Evolutionary conservation across 2,888 invertebrate genomes (phyloP).

Genomic region (Ametastegia equiseti): DNA sequence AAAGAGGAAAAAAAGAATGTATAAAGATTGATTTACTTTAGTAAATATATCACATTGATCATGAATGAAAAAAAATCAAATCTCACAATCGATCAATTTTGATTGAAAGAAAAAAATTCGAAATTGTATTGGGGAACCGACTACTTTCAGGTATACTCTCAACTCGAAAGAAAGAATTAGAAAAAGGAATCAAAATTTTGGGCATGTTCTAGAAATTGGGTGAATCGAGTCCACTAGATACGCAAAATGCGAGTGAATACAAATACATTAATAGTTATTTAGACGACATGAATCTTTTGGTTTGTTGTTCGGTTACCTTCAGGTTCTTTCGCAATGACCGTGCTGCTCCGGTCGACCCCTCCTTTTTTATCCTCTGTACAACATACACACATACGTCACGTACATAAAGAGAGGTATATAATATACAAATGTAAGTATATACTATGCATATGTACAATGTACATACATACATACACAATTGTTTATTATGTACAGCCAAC

Average conservation of each 20-base stretch:
- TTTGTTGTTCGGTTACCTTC: conserved; percentile 83
- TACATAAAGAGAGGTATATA: conserved; percentile 66
- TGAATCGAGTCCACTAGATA: neutral
- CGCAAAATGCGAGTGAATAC: neutral
- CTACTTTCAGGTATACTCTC: neutral
- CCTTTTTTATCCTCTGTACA: conserved; percentile 93
- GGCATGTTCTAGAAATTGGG: neutral
- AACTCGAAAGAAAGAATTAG: neutral
- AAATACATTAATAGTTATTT: neutral
- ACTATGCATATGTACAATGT: conserved; percentile 62
- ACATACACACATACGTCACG: conserved; percentile 79
- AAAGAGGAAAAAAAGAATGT: neutral
- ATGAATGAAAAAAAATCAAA: neutral
- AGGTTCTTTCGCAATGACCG: conserved; percentile 95
- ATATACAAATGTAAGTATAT: conserved; percentile 60
- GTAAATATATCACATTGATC: neutral
- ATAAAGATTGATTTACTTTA: neutral
- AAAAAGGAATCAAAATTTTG: neutral
- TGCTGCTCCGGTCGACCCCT: conserved; percentile 95
- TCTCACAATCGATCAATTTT: neutral
- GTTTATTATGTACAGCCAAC: conserved; percentile 49
- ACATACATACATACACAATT: conserved; percentile 55
- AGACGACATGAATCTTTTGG: conserved; percentile 41
- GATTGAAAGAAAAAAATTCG: neutral
- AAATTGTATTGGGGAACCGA: too few relatives aligned